Conservation (phyloP, 1,140 invertebrate genomes). For the Pogonomyrmex barbatus region DNA sequence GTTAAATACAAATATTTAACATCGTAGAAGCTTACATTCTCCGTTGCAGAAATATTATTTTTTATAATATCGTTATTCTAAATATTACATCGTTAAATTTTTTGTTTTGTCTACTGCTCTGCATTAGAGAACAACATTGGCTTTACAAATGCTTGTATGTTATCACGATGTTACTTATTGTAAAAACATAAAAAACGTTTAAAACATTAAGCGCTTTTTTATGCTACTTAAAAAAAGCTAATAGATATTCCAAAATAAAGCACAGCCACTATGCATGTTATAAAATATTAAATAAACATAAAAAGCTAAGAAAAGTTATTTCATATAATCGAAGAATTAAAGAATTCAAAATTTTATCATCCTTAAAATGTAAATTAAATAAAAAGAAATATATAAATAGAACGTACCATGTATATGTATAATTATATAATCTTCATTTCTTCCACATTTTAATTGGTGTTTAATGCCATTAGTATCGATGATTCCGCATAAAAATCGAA, state of each 20-base stretch:
- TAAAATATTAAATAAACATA: conserved; percentile 53
- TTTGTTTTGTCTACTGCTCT: neutral
- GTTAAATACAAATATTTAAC: neutral
- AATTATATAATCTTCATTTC: conserved; percentile 4
- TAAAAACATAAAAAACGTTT: conserved; percentile 32
- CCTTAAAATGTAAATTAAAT: conserved; percentile 7
- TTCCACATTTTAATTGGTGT: conserved; percentile 16
- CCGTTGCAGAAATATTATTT: neutral
- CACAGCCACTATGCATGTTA: conserved; percentile 66
- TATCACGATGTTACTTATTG: conserved; percentile 13
- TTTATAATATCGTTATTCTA: neutral
- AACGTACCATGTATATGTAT: neutral
- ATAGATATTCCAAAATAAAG: conserved; percentile 49
- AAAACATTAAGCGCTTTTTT: conserved; percentile 43
- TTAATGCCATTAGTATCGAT: neutral
- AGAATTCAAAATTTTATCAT: neutral
- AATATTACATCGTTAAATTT: conserved; percentile 11
- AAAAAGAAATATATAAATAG: conserved; percentile 40
- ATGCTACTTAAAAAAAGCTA: conserved; percentile 45
- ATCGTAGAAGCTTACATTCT: neutral
- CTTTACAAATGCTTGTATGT: conserved; percentile 65
- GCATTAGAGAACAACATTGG: conserved; percentile 43
- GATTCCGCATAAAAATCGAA: conserved; percentile 32
- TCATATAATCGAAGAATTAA: neutral
- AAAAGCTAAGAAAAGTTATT: conserved; percentile 1